Evolutionary conservation across 2,113 vertebrate genomes (phyloP).

Genomic region (Caretta caretta): DNA sequence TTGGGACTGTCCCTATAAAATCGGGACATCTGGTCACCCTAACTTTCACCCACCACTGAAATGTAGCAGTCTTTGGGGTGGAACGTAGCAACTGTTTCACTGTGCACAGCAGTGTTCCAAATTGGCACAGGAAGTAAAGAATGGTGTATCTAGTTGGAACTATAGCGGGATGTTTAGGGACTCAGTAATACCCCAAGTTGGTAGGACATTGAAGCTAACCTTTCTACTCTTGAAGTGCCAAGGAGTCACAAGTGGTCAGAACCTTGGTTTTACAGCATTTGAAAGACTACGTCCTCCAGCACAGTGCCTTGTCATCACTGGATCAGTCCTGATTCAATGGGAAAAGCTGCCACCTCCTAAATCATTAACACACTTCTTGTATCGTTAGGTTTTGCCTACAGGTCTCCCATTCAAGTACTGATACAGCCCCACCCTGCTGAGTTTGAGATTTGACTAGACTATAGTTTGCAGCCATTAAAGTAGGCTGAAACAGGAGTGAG

Average conservation of each 20-base stretch:
- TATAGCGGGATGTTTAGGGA: not conserved
- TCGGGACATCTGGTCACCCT: no score
- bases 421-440: not conserved
- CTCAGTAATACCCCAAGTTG: not conserved
- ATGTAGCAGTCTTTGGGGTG: not conserved
- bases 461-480: not conserved
- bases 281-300: not conserved
- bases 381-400: not conserved
- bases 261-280: not conserved
- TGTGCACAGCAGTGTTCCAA: not conserved
- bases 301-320: not conserved
- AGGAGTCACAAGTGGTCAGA: not conserved
- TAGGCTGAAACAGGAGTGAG: not conserved
- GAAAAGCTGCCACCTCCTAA: not conserved
- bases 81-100: not conserved
- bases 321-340: not conserved
- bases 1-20: no score
- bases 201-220: not conserved
- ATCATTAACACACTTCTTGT: not conserved
- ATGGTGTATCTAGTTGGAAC: not conserved
- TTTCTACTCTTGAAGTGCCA: not conserved
- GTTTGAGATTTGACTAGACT: not conserved
- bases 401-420: not conserved
- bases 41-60: not conserved
- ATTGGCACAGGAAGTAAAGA: not conserved